Percentiles rank a stretch among this genome's conserved stretches.
Evolutionary conservation across 2,797 vertebrate species (phyloP).

Genomic region (Chaetodon trifasciatus): DNA sequence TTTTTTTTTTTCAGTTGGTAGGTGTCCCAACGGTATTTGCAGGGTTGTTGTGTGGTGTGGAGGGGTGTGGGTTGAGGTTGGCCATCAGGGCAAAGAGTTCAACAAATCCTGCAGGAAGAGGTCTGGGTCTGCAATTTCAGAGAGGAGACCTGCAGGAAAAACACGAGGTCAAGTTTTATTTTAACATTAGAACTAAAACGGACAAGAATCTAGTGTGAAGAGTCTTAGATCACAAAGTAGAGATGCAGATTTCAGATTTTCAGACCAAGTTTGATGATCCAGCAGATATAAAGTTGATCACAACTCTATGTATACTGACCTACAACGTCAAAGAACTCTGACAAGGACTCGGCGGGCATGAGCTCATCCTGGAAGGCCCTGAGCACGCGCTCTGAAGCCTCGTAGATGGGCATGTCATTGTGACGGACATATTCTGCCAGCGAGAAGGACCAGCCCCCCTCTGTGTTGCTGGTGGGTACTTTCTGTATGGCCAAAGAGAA

Average conservation of each 20-base stretch:
- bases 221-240: neutral
- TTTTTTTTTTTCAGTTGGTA: constrained; percentile 59
- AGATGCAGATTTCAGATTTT: neutral
- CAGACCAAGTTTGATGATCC: neutral
- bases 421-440: constrained; percentile 97
- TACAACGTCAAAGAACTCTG: constrained; percentile 95
- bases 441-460: constrained; percentile 99
- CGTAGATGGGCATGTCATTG: constrained; percentile 99
- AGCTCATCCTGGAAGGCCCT: constrained; percentile 98
- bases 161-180: neutral
- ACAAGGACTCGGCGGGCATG: constrained; percentile 97
- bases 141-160: constrained; percentile 90
- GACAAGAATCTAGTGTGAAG: neutral
- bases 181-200: neutral
- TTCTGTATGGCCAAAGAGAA: constrained; percentile 71
- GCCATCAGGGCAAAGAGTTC: constrained; percentile 94
- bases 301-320: constrained; percentile 84
- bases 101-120: constrained; percentile 95
- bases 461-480: constrained; percentile 98
- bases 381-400: constrained; percentile 95
- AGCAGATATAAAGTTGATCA: neutral
- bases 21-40: constrained; percentile 64
- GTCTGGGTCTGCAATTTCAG: constrained; percentile 93
- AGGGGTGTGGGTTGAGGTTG: constrained; percentile 42
- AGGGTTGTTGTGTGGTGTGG: constrained; percentile 45